phyloP scores from a whole-genome alignment of 2,113 vertebrate species.

The Perca flavescens region DNA sequence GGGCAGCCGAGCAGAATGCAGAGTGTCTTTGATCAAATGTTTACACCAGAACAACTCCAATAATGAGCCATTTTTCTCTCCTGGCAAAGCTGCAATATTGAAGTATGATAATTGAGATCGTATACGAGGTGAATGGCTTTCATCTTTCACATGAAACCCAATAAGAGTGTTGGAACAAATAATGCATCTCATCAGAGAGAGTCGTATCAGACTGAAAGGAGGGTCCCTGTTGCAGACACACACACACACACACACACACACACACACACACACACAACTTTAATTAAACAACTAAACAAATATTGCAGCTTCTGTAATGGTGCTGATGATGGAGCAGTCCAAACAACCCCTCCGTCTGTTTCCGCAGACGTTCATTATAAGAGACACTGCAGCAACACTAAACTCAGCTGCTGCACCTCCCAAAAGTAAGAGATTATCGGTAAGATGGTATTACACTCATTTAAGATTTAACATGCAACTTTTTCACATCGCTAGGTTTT shows the following conservation, averaged over 20 bases:
- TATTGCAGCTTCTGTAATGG: slow-evolving; percentile 39
- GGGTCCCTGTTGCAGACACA: background rate
- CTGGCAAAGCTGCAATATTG: slow-evolving; percentile 23
- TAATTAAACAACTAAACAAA: slow-evolving; percentile 60
- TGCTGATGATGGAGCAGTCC: slow-evolving; percentile 36
- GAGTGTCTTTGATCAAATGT: slow-evolving; percentile 57
- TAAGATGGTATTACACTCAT: background rate
- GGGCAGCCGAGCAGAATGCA: slow-evolving; percentile 23
- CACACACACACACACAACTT: slow-evolving; percentile 14
- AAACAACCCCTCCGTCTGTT: slow-evolving; percentile 29
- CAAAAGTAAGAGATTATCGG: background rate
- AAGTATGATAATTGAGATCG: slow-evolving; percentile 45
- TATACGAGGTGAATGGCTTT: slow-evolving; percentile 41
- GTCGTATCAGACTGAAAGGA: slow-evolving; percentile 19
- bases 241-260: background rate
- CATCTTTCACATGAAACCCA: slow-evolving; percentile 48
- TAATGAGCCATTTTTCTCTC: slow-evolving; percentile 56
- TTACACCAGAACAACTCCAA: slow-evolving; percentile 46
- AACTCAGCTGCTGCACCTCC: slow-evolving; percentile 2
- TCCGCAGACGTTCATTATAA: background rate
- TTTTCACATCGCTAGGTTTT: background rate
- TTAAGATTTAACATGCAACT: background rate
- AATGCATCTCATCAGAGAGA: slow-evolving; percentile 28
- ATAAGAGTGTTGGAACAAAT: slow-evolving; percentile 26
- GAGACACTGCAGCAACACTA: background rate